Evolutionary conservation across 2,113 vertebrate species (phyloP), one percentile per base, ranked within the genome.

Genomic region (Stictonetta naevosa): DNA sequence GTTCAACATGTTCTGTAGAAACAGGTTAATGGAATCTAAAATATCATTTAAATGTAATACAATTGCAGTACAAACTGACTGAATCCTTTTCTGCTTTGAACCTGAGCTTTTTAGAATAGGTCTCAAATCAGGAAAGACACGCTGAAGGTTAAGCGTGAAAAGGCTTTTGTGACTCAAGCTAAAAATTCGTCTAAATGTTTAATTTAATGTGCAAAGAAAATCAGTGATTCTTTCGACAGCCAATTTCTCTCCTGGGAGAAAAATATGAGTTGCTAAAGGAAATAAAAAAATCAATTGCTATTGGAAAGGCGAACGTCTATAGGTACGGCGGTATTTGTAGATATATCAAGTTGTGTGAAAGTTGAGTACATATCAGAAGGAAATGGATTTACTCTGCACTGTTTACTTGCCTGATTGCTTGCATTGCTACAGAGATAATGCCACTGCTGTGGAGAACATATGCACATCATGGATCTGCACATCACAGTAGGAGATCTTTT

Each of bases 1-100:
- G 62, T 56, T 58, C 22, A 62, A 28, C 13, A 13, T 23, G 50
- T 66, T 52, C 50, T 83, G 15, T 16, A 62, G 34, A 84, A 83
- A 44, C 14, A 58, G 58, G 20, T 66, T 85, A 76, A 91, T 55
- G 38, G 62, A 80, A 85, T 50, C 59, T 66, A 80, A 89, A 79
- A 67, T 67, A 56, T 67, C 31, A 58, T 95, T 91, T 86, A 85
- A 66, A 69, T 87, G n/a, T 85, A 87, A 91, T 83, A 89, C 34
- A 86, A 4, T 84, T 82, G 21, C 48, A 25, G 7, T 56, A 16
- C 44, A 90, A 72, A 83, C 22, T 46, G 31, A 26, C 53, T 86
- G 86, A 91, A 72, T 82, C 42, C 12, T 79, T 79, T 89, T 58
- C 74, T 82, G 63, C 62, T 79, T 92, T 76, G 44, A 85, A 40